Conservation (phyloP, 2,113 vertebrate species). For the Perca schrenkii region DNA sequence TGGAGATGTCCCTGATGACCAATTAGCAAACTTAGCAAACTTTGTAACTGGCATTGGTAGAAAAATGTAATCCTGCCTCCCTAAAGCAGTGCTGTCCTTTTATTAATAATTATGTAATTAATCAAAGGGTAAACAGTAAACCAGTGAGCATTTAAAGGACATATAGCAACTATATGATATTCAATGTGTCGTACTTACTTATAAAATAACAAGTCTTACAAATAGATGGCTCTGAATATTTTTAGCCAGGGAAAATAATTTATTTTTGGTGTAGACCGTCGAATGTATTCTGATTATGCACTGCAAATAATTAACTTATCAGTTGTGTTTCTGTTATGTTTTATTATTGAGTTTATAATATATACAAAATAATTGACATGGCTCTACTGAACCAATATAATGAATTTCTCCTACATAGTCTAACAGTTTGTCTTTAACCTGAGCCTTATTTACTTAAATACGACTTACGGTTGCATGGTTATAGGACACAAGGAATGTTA, state of each 20-base stretch:
- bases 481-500: background rate
- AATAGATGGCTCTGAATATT: background rate
- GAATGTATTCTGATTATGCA: background rate
- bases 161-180: background rate
- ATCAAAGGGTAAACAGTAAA: conserved; percentile 55
- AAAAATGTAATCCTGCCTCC: conserved; percentile 45
- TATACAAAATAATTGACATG: background rate
- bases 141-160: conserved; percentile 18
- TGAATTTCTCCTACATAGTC: background rate
- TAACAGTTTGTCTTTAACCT: background rate
- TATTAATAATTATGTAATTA: conserved; percentile 52
- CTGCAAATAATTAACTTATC: background rate
- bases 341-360: background rate
- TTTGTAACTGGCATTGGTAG: conserved; percentile 38
- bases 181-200: background rate
- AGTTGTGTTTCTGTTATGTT: background rate
- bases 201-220: background rate
- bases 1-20: conserved; percentile 60
- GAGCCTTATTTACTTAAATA: background rate
- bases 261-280: background rate
- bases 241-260: background rate
- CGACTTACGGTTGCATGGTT: background rate
- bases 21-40: conserved; percentile 73
- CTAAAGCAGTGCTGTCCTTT: conserved; percentile 30
- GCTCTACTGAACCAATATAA: background rate